A percentile compares a stretch with the other conserved stretches of the same genome.
phyloP scores from a whole-genome alignment of 2,888 invertebrate species.

The Leucozona laternaria region DNA sequence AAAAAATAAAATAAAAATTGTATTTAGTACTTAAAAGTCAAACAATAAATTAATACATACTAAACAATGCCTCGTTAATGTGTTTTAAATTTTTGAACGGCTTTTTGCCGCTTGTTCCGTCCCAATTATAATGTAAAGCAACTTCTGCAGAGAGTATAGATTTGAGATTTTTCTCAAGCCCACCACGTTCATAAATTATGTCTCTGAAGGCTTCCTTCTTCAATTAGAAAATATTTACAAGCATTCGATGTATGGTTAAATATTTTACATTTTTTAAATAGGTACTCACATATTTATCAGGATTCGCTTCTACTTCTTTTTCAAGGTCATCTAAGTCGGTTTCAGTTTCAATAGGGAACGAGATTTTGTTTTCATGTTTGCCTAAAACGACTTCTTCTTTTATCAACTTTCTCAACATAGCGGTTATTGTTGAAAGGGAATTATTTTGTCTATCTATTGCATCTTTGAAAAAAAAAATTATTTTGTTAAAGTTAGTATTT shows the following conservation, averaged over 20 bases:
- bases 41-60: not conserved
- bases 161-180: not conserved
- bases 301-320: not conserved
- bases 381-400: not conserved
- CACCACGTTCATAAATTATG: not conserved
- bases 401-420: not conserved
- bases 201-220: not conserved
- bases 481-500: not conserved
- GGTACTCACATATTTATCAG: not conserved
- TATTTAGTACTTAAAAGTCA: not conserved
- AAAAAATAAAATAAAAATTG: not conserved
- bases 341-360: not conserved
- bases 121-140: constrained; percentile 14
- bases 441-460: constrained; percentile 5
- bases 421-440: not conserved
- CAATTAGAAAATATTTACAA: not conserved
- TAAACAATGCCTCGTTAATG: not conserved
- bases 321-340: not conserved
- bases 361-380: not conserved
- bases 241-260: not conserved
- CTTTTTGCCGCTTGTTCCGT: constrained; percentile 13
- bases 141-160: not conserved
- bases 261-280: not conserved
- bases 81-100: not conserved
- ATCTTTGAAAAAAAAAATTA: not conserved